Evolutionary conservation across 2,888 invertebrate genomes (phyloP).

Genomic region (Agonopterix subpropinquella): DNA sequence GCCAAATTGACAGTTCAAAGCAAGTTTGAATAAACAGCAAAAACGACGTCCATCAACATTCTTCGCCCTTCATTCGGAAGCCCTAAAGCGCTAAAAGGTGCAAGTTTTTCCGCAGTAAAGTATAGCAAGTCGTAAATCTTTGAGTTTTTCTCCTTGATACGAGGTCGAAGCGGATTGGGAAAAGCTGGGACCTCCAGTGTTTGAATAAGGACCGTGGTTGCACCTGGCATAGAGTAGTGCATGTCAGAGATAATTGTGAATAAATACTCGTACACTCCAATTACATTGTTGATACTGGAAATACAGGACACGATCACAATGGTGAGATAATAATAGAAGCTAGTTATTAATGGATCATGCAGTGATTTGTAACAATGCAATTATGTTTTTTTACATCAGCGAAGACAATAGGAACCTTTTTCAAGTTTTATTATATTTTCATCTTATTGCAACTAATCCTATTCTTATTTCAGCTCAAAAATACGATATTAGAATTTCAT

Average conservation of each 20-base stretch:
- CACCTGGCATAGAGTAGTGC: slow-evolving; percentile 34
- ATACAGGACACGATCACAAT: too few relatives aligned
- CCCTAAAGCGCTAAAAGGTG: slow-evolving; percentile 22
- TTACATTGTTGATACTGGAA: too few relatives aligned
- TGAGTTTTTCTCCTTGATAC: slow-evolving; percentile 38
- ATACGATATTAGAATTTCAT: too few relatives aligned
- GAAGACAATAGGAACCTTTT: too few relatives aligned
- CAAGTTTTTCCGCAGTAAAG: slow-evolving; percentile 27
- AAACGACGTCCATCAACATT: slow-evolving; percentile 24
- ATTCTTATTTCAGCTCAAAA: too few relatives aligned
- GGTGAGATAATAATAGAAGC: not conserved
- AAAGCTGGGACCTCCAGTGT: slow-evolving; percentile 37
- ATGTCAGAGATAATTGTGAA: slow-evolving; percentile 15
- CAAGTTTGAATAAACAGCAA: not conserved
- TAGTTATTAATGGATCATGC: not conserved
- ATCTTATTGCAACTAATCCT: too few relatives aligned
- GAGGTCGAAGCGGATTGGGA: slow-evolving; percentile 39
- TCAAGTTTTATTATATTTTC: too few relatives aligned
- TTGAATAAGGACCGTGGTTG: slow-evolving; percentile 30
- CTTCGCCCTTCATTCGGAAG: slow-evolving; percentile 19
- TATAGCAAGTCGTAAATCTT: slow-evolving; percentile 50
- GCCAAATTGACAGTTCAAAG: not conserved
- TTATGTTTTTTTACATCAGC: too few relatives aligned
- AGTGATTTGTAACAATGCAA: too few relatives aligned
- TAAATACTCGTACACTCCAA: not conserved